A percentile compares a stretch with the other conserved stretches of the same genome.
These are phyloP conservation scores for Falco biarmicus DNA, from an alignment of 2,797 vertebrate species.

Conservation along the genomic window DNA sequence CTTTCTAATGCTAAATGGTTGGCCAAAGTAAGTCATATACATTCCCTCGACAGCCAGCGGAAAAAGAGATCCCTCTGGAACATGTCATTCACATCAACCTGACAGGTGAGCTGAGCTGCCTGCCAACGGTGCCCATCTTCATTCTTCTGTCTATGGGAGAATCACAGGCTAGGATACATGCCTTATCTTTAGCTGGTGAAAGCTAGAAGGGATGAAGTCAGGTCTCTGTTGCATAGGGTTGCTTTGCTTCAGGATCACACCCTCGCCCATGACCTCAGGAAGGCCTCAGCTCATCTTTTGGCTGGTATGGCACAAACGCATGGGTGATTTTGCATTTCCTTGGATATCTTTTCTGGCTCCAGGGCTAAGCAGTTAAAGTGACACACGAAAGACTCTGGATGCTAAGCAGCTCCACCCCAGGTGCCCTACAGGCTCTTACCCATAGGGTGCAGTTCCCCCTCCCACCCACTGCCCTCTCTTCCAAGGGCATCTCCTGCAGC, in stretches of 20 bases:
- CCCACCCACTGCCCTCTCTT: neutral
- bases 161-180: neutral
- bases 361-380: neutral
- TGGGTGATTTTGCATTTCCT: rapidly evolving
- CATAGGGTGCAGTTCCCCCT: neutral
- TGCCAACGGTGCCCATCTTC: neutral
- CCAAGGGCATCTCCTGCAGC: neutral
- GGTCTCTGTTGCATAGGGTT: neutral
- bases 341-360: neutral
- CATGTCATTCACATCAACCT: neutral
- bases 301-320: neutral
- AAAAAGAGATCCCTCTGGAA: neutral
- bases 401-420: neutral
- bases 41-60: neutral
- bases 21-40: neutral
- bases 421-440: neutral
- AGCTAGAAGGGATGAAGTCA: neutral
- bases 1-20: neutral
- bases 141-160: neutral
- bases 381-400: neutral
- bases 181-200: neutral
- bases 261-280: neutral
- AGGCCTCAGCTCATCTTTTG: neutral
- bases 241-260: neutral
- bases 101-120: neutral